Percentiles rank a stretch among this genome's conserved stretches.
Conservation (phyloP, 2,888 invertebrate genomes). For the Callyntrura guangdongensis region DNA sequence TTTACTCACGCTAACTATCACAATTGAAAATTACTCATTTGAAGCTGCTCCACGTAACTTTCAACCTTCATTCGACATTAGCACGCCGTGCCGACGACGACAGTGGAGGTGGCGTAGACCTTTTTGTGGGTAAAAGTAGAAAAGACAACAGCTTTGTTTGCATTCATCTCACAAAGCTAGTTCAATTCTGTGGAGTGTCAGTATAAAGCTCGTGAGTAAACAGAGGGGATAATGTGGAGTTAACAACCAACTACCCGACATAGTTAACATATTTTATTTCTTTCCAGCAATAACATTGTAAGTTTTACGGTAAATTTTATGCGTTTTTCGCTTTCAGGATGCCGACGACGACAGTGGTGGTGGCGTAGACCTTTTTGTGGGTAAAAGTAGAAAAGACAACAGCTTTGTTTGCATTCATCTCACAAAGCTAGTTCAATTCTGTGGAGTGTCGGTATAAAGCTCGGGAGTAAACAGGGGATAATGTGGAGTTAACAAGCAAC, state of each 20-base stretch:
- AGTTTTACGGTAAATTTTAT: slow-evolving; percentile 58
- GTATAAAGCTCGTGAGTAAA: neutral
- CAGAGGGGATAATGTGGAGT: slow-evolving; percentile 31
- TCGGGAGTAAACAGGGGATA: slow-evolving; percentile 4
- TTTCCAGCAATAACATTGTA: slow-evolving; percentile 25
- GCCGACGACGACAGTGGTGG: neutral
- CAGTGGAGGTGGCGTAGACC: neutral
- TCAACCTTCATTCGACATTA: slow-evolving; percentile 7
- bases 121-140: neutral
- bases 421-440: slow-evolving; percentile 6
- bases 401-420: slow-evolving; percentile 11
- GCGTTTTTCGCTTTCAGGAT: too few relatives aligned
- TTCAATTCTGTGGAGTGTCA: neutral
- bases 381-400: slow-evolving; percentile 16
- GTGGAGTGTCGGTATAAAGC: neutral
- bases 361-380: neutral
- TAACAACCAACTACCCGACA: slow-evolving; percentile 12
- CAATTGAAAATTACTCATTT: slow-evolving; percentile 28
- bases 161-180: slow-evolving; percentile 25
- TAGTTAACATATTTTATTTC: slow-evolving; percentile 47
- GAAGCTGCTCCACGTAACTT: slow-evolving; percentile 3
- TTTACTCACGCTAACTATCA: slow-evolving; percentile 30
- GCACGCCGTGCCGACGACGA: too few relatives aligned
- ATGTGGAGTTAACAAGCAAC: slow-evolving; percentile 39
- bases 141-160: slow-evolving; percentile 6